phyloP scores from a whole-genome alignment of 2,888 invertebrate species.

The Clusia tigrina region DNA sequence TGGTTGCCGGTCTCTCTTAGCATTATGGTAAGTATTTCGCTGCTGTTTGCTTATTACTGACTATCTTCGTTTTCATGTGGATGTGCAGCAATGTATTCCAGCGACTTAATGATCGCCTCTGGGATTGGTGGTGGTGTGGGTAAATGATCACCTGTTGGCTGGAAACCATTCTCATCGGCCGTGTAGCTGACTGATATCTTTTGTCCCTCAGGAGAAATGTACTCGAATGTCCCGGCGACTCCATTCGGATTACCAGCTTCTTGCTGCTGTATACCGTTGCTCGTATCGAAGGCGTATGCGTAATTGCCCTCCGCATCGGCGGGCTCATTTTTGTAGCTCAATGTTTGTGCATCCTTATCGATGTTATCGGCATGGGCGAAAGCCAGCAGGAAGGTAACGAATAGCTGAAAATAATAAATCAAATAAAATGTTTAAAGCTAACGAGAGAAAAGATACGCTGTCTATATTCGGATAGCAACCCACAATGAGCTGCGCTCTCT shows the following conservation, averaged over 20 bases:
- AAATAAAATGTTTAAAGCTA: conserved; percentile 8
- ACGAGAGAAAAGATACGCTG: too few relatives aligned
- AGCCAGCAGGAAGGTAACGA: conserved; percentile 48
- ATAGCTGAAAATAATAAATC: conserved; percentile 35
- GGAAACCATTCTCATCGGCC: conserved; percentile 70
- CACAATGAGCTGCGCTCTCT: too few relatives aligned
- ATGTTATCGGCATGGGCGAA: conserved; percentile 52
- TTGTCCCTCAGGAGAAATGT: conserved; percentile 67
- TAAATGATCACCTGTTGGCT: conserved; percentile 61
- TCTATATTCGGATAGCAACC: too few relatives aligned
- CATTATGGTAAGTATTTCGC: too few relatives aligned
- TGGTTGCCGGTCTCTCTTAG: too few relatives aligned
- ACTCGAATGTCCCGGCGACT: conserved; percentile 65
- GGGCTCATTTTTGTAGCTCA: conserved; percentile 57
- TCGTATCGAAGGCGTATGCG: conserved; percentile 65
- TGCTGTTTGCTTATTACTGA: background rate
- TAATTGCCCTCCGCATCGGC: conserved; percentile 63
- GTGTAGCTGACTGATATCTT: conserved; percentile 62
- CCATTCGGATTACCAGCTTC: conserved; percentile 67
- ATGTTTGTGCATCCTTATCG: conserved; percentile 47
- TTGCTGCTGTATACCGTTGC: conserved; percentile 69
- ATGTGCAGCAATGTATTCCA: conserved; percentile 66
- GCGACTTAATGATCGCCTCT: conserved; percentile 64
- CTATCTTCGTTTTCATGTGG: conserved; percentile 38
- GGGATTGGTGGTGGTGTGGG: conserved; percentile 68